Evolutionary conservation across 2,888 invertebrate genomes (phyloP).

Genomic region (Tanytarsus gracilentus): DNA sequence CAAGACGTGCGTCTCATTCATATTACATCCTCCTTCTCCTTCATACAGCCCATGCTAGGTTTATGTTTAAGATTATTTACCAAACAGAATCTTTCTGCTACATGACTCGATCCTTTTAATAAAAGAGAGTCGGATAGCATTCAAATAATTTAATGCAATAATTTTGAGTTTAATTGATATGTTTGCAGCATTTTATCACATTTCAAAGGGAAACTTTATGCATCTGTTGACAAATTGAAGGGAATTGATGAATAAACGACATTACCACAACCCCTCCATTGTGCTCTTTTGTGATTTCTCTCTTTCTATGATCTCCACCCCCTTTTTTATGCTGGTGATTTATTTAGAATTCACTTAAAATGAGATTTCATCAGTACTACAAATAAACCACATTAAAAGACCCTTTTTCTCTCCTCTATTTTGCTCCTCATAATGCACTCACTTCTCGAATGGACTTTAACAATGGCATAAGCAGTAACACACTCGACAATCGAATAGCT

Average conservation of each 20-base stretch:
- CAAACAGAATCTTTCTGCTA: too few relatives aligned
- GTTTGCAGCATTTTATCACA: not conserved
- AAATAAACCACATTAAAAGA: conserved; percentile 8
- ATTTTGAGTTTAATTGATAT: conserved; percentile 19
- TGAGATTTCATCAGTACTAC: too few relatives aligned
- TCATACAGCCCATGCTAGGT: not conserved
- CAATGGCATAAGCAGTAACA: conserved; percentile 11
- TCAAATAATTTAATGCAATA: not conserved
- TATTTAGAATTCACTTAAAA: conserved; percentile 22
- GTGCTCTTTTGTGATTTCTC: not conserved
- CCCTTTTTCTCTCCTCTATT: not conserved
- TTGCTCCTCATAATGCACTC: conserved; percentile 2
- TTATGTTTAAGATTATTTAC: too few relatives aligned
- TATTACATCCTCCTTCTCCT: conserved; percentile 4
- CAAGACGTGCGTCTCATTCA: conserved; percentile 20
- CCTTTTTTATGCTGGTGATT: not conserved
- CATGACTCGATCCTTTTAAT: too few relatives aligned
- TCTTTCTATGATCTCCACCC: too few relatives aligned
- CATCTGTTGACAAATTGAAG: conserved; percentile 9
- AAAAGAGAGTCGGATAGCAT: not conserved
- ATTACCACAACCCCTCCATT: conserved; percentile 5
- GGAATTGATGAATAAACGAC: not conserved
- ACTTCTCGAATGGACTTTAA: conserved; percentile 1
- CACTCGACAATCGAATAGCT: conserved; percentile 18
- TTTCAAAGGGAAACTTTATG: not conserved